Base-by-base conservation (phyloP, 2,113 vertebrate genomes). In the Forbesichthys papilliferus region DNA sequence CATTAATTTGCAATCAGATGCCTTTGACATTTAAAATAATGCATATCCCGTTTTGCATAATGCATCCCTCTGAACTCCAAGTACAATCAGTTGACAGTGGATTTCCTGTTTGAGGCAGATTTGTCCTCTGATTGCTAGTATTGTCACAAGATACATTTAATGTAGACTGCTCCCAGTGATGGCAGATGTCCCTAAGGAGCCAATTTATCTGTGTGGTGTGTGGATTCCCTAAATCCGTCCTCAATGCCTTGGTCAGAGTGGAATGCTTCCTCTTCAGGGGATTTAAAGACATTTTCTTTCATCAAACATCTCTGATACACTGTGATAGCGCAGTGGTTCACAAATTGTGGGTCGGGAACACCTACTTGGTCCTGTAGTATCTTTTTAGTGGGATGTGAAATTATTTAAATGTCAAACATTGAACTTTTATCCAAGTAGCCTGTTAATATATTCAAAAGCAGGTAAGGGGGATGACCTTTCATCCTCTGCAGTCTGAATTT, bases 131-230 rank as follows among this genome's bases (percentile, higher is more conserved):
- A 53, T 11, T 56, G 52, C 48, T 54, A 64, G 48, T 56, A 47
- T 66, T 20, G 33, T 67, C 42, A 60, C 60, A 66, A 59, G 33
- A 69, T 71, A 71, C 79, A 66, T 65, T 71, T 66, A 66, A 58
- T 87, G 75, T 74, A 84, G 69, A 79, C 69, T 75, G 62, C 74
- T 68, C 64, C 62, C 66, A 75, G 70, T 74, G 71, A 80, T 71
- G 75, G 79, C 78, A 80, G 80, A 59, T 58, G 36, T 36, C 58
- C 71, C 27, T 68, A 53, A 79, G 87, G 80, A 69, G 68, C 84
- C 86, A 80, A 69, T 14, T 48, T 65, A 64, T 67, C 68, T 20
- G 64, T 83, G 59, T 16, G 16, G 20, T 20, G 20, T 74, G 70
- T 57, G 71, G 75, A 20, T 75, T 84, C 61, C 56, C 69, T 59